These are phyloP conservation scores for Pandion haliaetus DNA, from an alignment of 2,113 vertebrate genomes.

Conservation along the genomic window DNA sequence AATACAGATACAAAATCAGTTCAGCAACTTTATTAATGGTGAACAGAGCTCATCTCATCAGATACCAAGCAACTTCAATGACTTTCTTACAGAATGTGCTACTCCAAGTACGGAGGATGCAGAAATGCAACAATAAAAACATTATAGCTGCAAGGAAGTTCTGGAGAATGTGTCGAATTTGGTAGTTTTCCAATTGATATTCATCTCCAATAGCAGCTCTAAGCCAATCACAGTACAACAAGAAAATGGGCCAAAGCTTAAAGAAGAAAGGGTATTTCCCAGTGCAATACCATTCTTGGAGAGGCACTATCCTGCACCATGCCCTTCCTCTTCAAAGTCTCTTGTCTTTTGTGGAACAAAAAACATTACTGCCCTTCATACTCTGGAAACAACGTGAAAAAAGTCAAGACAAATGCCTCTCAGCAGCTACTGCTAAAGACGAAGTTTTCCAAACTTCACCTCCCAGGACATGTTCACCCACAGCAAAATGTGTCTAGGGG, in stretches of 20 bases:
- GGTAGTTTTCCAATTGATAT: neutral
- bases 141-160: neutral
- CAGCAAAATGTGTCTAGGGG: neutral
- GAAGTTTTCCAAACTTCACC: neutral
- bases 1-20: neutral
- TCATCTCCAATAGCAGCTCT: neutral
- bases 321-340: neutral
- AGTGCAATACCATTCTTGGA: neutral
- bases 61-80: neutral
- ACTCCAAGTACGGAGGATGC: neutral
- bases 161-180: neutral
- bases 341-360: neutral
- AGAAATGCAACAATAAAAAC: neutral
- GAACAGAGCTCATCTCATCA: neutral
- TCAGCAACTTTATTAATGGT: neutral
- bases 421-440: neutral
- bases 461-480: neutral
- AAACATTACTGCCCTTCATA: neutral
- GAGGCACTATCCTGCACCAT: neutral
- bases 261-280: neutral
- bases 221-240: neutral
- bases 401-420: neutral
- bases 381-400: neutral
- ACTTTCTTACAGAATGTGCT: neutral
- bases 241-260: neutral